Conservation (phyloP, 2,888 invertebrate species). For the Torymus aiolomorphi region DNA sequence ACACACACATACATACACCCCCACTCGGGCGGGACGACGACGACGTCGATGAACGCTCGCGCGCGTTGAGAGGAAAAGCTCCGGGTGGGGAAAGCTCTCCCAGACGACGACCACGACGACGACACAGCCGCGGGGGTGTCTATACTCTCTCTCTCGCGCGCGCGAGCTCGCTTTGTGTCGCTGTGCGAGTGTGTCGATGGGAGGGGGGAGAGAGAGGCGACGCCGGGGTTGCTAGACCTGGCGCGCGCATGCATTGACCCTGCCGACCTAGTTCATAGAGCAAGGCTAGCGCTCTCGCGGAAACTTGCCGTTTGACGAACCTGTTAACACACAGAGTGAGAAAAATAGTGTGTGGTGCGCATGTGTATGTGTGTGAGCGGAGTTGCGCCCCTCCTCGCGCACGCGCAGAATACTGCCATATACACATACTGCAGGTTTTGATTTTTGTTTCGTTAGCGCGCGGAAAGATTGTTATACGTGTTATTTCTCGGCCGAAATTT, state of each 20-base stretch:
- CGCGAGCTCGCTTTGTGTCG: background rate
- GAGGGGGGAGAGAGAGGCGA: background rate
- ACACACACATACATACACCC: background rate
- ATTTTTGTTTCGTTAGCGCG: background rate
- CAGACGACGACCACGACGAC: background rate
- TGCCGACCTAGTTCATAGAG: constrained; percentile 71
- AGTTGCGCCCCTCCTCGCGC: background rate
- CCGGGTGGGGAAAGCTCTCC: background rate
- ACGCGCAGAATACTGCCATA: background rate
- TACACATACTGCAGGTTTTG: background rate
- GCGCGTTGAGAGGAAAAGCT: too few relatives aligned
- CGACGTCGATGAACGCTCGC: background rate
- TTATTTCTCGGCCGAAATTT: too few relatives aligned
- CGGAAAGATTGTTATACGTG: background rate
- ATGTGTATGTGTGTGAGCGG: too few relatives aligned
- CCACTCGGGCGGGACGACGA: background rate
- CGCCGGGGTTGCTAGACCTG: constrained; percentile 17
- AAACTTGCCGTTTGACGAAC: constrained; percentile 18
- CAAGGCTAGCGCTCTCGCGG: constrained; percentile 65
- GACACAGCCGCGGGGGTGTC: background rate
- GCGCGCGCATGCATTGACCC: constrained; percentile 60
- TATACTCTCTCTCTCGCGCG: background rate
- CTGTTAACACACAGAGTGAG: constrained; percentile 7
- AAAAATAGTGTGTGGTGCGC: too few relatives aligned
- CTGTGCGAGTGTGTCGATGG: background rate